Evolutionary conservation across 2,888 invertebrate genomes (phyloP), one percentile per base, ranked within the genome.

Genomic region (Colletes collaris): DNA sequence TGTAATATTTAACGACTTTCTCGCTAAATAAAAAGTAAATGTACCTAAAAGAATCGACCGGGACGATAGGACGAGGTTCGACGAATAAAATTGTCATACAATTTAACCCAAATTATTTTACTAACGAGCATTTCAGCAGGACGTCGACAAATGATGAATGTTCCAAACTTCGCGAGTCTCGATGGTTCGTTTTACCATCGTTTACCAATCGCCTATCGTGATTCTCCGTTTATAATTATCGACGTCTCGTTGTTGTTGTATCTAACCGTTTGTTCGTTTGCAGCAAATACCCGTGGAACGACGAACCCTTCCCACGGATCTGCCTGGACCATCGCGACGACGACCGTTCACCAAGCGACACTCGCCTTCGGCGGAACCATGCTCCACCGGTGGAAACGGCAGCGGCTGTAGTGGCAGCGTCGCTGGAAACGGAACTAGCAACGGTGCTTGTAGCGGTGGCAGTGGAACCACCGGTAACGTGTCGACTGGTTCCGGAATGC

Each of bases 371-470:
- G 96, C 97, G 27, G 97, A 97, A 3, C 97, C 97, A 81, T 97
- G 97, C 90, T 94, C 97, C 46, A 62, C 97, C 93, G 97, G 97
- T 1, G 97, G 97, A 1, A 97, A 97, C 93, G 97, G 97, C 2
- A 97, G 96, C 6, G 96, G 97, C 81, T 96, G 97, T 92, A 96
- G 96, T 94, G 97, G 81, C 0, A 66, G 11, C 10, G 35, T 37
- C 1, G 27, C 62, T 86, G 49, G 64, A 3, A 68, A 63, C 40
- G 67, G 67, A n/a, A 50, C 3, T 97, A 92, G 96, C 97, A 37
- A 97, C 97, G 6, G 97, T 97, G 83, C 97, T 82, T 97, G 97
- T 82, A 96, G 97, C 92, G 96, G 96, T 1, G 96, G 96, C 84
- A 96, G 97, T 91, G 96, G 96, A 1, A 97, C 97, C 93, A 97